Evolutionary conservation across 2,113 vertebrate genomes (phyloP).

Genomic region (Saguinus imperator): DNA sequence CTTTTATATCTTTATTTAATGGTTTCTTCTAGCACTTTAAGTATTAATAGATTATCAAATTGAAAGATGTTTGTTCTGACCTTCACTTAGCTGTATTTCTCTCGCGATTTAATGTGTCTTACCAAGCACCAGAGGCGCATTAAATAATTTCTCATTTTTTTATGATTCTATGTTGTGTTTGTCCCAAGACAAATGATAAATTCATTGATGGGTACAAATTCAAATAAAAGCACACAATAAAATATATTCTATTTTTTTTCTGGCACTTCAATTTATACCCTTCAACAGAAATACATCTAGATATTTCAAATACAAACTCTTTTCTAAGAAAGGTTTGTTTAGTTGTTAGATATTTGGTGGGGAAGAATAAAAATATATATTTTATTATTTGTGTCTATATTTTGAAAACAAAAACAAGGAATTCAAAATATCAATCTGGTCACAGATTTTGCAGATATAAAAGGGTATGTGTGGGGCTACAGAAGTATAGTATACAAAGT

Average conservation of each 20-base stretch:
- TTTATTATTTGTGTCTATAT: not conserved
- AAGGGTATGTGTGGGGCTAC: not conserved
- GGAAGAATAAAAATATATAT: not conserved
- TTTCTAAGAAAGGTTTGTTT: not conserved
- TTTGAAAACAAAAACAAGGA: not conserved
- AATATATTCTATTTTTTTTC: constrained; percentile 32
- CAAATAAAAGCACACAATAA: constrained; percentile 19
- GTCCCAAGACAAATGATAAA: constrained; percentile 42
- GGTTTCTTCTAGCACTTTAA: constrained; percentile 59
- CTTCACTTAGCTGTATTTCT: constrained; percentile 64
- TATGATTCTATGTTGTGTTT: not conserved
- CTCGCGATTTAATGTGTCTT: constrained; percentile 43
- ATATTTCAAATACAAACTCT: not conserved
- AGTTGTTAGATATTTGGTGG: not conserved
- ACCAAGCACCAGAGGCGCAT: constrained; percentile 23
- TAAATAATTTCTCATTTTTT: constrained; percentile 56
- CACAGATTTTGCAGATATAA: not conserved
- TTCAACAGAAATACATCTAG: not conserved
- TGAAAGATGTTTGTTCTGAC: constrained; percentile 76
- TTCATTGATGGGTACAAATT: not conserved
- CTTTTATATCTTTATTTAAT: constrained; percentile 73
- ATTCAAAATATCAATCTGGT: not conserved
- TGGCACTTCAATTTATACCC: not conserved
- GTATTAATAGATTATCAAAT: constrained; percentile 74
- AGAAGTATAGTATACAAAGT: not conserved